Evolutionary conservation across 2,888 invertebrate genomes (phyloP).

Genomic region (Erebia aethiops): DNA sequence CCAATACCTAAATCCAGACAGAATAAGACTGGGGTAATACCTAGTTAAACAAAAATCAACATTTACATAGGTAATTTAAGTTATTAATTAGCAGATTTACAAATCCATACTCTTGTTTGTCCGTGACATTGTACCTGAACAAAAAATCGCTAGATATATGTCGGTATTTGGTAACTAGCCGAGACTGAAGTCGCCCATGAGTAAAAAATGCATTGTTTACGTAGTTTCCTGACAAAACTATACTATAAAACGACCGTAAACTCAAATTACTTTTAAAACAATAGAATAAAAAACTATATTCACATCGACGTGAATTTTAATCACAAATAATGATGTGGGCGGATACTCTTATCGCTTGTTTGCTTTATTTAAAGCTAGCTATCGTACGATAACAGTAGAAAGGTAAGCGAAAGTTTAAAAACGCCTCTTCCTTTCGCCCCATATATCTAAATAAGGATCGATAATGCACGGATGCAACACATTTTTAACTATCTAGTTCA

Average conservation of each 20-base stretch:
- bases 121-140: neutral
- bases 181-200: neutral
- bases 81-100: neutral
- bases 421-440: slow-evolving; percentile 32
- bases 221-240: neutral
- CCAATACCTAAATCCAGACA: too few relatives aligned
- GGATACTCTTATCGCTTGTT: slow-evolving; percentile 22
- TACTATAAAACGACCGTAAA: neutral
- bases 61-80: too few relatives aligned
- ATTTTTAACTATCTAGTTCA: neutral
- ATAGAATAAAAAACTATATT: neutral
- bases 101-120: neutral
- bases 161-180: neutral
- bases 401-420: slow-evolving; percentile 31
- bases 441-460: slow-evolving; percentile 43
- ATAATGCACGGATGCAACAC: slow-evolving; percentile 42
- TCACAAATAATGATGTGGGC: slow-evolving; percentile 27
- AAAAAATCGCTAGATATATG: neutral
- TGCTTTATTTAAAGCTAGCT: slow-evolving; percentile 14
- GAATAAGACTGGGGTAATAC: too few relatives aligned
- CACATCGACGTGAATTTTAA: neutral
- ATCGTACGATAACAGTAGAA: slow-evolving; percentile 36
- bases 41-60: too few relatives aligned
- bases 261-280: neutral
- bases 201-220: too few relatives aligned